A percentile compares a stretch with the other conserved stretches of the same genome.
phyloP scores from a whole-genome alignment of 2,888 invertebrate species.

The Limnephilus lunatus region DNA sequence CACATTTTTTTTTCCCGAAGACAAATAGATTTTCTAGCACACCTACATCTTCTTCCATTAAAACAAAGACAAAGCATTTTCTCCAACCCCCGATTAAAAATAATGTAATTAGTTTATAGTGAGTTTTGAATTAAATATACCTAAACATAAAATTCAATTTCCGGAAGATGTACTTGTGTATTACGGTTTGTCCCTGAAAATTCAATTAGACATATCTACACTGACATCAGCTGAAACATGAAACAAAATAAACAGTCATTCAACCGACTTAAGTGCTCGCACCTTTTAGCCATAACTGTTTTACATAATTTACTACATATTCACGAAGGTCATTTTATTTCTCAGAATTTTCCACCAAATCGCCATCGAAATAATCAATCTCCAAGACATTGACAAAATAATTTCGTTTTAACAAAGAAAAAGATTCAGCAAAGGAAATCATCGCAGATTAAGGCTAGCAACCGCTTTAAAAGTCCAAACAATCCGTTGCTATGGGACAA shows the following conservation, averaged over 20 bases:
- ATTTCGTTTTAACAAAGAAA: neutral
- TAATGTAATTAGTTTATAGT: too few species aligned
- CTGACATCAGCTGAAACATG: neutral
- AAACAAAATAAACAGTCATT: neutral
- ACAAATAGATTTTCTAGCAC: neutral
- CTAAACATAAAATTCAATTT: neutral
- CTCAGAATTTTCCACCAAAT: neutral
- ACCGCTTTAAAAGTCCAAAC: slow-evolving; percentile 44
- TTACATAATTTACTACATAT: neutral
- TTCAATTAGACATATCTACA: neutral
- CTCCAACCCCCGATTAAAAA: too few species aligned
- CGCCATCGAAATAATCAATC: slow-evolving; percentile 24
- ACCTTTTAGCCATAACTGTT: neutral
- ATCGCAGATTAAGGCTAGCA: neutral
- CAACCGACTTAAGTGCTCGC: neutral
- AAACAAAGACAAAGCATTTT: too few species aligned
- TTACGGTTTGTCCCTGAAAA: neutral
- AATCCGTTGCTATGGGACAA: slow-evolving; percentile 42
- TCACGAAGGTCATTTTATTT: neutral
- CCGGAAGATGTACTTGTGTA: neutral
- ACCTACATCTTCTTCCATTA: neutral
- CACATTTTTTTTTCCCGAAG: neutral
- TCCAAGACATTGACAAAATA: slow-evolving; percentile 41
- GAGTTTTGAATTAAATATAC: neutral
- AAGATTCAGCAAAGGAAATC: neutral